Evolutionary conservation across 2,888 invertebrate genomes (phyloP), one percentile per base, ranked within the genome.

Genomic region (Antheraea yamamai): DNA sequence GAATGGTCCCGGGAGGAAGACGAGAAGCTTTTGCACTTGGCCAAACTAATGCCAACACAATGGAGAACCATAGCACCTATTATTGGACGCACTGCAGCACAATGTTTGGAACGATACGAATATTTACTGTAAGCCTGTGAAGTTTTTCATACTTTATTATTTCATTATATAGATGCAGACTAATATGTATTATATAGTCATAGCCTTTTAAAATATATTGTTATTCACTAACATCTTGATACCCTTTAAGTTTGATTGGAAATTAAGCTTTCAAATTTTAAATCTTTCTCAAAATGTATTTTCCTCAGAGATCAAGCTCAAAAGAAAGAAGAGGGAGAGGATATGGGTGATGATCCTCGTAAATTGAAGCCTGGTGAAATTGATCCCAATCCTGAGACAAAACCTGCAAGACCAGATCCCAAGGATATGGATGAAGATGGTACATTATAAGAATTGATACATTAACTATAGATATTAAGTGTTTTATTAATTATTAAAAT

Each of bases 391-490:
- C 99, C 99, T 16, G 99, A 99, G 94, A 99, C 99, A 0, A 99
- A 99, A 91, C 99, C 99, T 4, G 99, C 99, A 0, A 96, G 99
- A 74, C 99, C 99, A 1, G 99, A 99, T 95, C 99, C 99, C 2
- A 98, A 99, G 85, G 99, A 99, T 88, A 99, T 99, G 99, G 99
- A 99, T 92, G 99, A 99, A 96, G 99, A 99, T 96, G 99, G 98
- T 98, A 91, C 83, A 79, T 52, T 18, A n/a, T n/a, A n/a, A n/a
- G n/a, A n/a, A n/a, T n/a, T n/a, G n/a, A n/a, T n/a, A n/a, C n/a
- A n/a, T n/a, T n/a, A n/a, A n/a, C n/a, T n/a, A n/a, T n/a, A n/a
- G n/a, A n/a, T n/a, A n/a, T n/a, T n/a, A n/a, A n/a, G n/a, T n/a
- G 58, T 35, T 23, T 61, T 23, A 58, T n/a, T 20, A 2, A 4